Evolutionary conservation across 2,113 vertebrate genomes (phyloP).

Genomic region (Oceanites oceanicus): DNA sequence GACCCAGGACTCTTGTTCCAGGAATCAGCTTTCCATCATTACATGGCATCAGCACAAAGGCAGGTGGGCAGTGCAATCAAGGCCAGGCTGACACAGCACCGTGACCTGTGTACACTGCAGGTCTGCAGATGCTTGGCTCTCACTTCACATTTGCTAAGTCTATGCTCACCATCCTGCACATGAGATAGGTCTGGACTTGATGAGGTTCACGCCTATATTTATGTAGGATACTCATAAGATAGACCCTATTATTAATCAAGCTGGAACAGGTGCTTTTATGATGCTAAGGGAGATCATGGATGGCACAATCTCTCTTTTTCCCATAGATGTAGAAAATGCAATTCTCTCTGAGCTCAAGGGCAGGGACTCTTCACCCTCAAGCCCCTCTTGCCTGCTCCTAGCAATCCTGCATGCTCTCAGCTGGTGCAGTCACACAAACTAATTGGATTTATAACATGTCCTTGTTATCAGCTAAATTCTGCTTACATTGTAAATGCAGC

Average conservation of each 20-base stretch:
- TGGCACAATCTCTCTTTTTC: neutral
- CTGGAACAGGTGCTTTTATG: neutral
- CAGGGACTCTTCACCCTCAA: neutral
- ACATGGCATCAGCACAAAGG: neutral
- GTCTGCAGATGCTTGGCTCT: neutral
- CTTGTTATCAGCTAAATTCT: neutral
- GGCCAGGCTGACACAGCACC: neutral
- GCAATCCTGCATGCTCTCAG: neutral
- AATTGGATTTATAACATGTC: neutral
- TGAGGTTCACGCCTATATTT: neutral
- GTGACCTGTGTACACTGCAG: neutral
- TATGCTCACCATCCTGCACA: neutral
- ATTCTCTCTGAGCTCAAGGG: neutral
- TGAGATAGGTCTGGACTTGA: neutral
- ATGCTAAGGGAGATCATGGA: neutral
- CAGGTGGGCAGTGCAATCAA: accelerated
- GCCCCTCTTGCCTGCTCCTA: neutral
- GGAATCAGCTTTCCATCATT: neutral
- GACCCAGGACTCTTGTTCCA: neutral
- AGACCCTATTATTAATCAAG: neutral
- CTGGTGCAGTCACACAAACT: neutral
- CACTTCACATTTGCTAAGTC: neutral
- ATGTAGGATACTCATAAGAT: neutral
- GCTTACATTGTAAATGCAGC: neutral
- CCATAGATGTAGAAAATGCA: neutral